Evolutionary conservation across 2,888 invertebrate genomes (phyloP), one percentile per base, ranked within the genome.

Genomic region (Synergus gifuensis): DNA sequence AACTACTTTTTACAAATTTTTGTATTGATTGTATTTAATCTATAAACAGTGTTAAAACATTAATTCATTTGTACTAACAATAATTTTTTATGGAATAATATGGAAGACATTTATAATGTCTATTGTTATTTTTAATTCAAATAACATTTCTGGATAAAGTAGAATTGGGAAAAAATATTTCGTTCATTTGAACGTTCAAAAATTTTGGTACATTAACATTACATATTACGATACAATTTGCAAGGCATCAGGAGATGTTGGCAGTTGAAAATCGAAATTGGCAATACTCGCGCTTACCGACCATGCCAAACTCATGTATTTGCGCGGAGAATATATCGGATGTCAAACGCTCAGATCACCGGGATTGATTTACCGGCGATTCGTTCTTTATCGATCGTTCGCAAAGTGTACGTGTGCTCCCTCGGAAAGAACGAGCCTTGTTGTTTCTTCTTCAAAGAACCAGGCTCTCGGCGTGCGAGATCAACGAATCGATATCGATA

Each of bases 321-420:
- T 73, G 54, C 40, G 4, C 54, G n/a, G 36, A 54, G 54, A 73
- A 73, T 73, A 73, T 73, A 73, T 73, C 69, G 69, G 28, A 73
- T 73, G 73, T 73, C 73, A 73, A 73, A 73, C 54, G 49, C 54
- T 36, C 22, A 54, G 73, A 73, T 77, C 77, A 54, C 60, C 14
- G 36, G 42, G 69, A 78, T 62, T 73, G 78, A 73, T 78, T 73
- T 73, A 62, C 73, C 62, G 46, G 54, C 44, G 46, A 67, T 78
- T 78, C 66, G 78, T 80, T 73, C 78, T 78, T 82, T 78, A 78
- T 81, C 78, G 78, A 82, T 81, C 79, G 77, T 54, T 69, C 54
- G n/a, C 76, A 44, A 76, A 81, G 40, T 76, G 69, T 73, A 76
- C 76, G 76, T 83, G 58, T 67, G 62, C 69, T 46, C 66, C 73